Evolutionary conservation across 2,113 vertebrate species (phyloP).

Genomic region (Macquaria australasica): DNA sequence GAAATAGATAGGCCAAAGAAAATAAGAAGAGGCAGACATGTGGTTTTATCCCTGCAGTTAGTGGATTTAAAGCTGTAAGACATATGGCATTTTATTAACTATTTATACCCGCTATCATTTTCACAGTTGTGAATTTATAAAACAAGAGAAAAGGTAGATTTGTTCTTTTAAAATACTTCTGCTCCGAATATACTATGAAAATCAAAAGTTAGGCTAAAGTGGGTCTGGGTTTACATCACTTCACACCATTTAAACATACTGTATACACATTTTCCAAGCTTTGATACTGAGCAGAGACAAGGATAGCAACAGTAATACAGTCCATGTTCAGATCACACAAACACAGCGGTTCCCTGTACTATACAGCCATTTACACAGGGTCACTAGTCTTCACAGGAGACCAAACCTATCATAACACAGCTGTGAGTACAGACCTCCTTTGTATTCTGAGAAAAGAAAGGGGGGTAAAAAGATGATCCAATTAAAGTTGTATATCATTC

Average conservation of each 20-base stretch:
- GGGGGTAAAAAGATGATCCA: slow-evolving; percentile 87
- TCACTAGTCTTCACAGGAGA: slow-evolving; percentile 80
- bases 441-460: slow-evolving; percentile 78
- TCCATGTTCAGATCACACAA: slow-evolving; percentile 71
- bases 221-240: slow-evolving; percentile 48
- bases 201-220: slow-evolving; percentile 23
- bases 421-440: slow-evolving; percentile 78
- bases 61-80: slow-evolving; percentile 24
- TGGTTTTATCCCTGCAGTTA: slow-evolving; percentile 12
- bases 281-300: slow-evolving; percentile 73
- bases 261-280: slow-evolving; percentile 56
- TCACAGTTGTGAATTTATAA: not conserved
- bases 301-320: slow-evolving; percentile 53
- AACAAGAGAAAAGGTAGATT: not conserved
- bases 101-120: not conserved
- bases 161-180: not conserved
- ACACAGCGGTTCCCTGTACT: slow-evolving; percentile 63
- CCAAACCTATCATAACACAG: slow-evolving; percentile 82
- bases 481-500: slow-evolving; percentile 98
- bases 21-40: slow-evolving; percentile 9
- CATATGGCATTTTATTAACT: not conserved
- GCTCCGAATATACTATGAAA: slow-evolving; percentile 13
- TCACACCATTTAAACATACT: slow-evolving; percentile 66
- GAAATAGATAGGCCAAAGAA: not conserved
- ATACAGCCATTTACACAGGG: slow-evolving; percentile 72